phyloP scores from a whole-genome alignment of 2,113 vertebrate species.

The Microtus pennsylvanicus region DNA sequence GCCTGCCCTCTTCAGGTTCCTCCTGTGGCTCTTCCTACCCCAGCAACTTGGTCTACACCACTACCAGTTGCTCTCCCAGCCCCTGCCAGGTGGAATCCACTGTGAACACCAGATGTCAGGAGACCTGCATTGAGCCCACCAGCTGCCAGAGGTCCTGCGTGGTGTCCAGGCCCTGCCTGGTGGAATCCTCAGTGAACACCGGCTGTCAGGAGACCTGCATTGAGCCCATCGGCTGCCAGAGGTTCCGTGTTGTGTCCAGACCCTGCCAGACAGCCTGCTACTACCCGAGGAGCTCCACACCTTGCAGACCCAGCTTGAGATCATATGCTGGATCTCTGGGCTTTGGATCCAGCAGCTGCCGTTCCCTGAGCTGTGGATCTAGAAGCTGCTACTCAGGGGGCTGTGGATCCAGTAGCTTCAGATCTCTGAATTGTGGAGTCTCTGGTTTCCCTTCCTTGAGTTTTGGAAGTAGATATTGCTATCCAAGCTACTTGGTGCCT shows the following conservation, averaged over 20 bases:
- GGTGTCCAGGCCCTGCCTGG: not conserved
- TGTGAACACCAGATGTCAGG: not conserved
- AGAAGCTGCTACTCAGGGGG: no score
- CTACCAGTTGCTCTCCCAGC: not conserved
- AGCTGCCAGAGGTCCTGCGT: not conserved
- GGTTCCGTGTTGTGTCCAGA: not conserved
- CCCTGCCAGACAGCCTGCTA: not conserved
- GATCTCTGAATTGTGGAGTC: no score
- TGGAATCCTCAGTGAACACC: not conserved
- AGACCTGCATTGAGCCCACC: not conserved
- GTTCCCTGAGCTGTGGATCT: no score
- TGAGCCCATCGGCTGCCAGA: not conserved
- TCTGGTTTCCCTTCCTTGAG: not conserved
- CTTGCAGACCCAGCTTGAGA: no score
- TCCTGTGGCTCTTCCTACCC: not conserved
- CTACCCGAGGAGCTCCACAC: no score
- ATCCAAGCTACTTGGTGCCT: not conserved
- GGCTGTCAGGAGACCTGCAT: not conserved
- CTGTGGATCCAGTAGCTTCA: no score
- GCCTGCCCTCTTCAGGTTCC: not conserved
- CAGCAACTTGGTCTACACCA: slow-evolving; percentile 42
- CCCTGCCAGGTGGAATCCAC: not conserved
- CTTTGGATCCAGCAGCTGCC: no score
- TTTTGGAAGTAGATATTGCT: not conserved
- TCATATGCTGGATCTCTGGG: no score